Conservation (phyloP, 1,140 invertebrate species). For the Rhagoletis zephyria region DNA sequence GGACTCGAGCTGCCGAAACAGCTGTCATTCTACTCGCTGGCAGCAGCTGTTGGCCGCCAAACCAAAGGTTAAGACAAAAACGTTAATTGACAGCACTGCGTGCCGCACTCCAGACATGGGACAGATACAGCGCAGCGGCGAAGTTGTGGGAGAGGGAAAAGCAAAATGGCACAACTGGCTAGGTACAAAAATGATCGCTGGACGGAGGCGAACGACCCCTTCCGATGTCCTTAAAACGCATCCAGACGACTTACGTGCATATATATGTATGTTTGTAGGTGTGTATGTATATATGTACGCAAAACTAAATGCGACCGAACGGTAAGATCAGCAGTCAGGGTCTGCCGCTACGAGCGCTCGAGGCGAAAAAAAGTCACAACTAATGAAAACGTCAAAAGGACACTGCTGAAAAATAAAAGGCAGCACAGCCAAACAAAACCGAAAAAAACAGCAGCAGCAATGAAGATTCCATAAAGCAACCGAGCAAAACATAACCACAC, state of each 20-base stretch:
- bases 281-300: neutral
- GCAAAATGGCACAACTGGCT: neutral
- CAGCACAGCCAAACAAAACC: neutral
- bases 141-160: constrained; percentile 15
- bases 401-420: neutral
- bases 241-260: no score
- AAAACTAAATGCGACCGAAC: neutral
- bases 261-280: neutral
- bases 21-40: neutral
- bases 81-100: neutral
- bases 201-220: neutral
- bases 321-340: constrained; percentile 23
- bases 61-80: constrained; percentile 31
- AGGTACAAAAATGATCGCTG: neutral
- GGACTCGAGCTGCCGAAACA: neutral
- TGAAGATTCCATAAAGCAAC: neutral
- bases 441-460: neutral
- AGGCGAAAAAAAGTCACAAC: neutral
- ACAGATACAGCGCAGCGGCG: neutral
- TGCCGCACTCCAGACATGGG: neutral
- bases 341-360: neutral
- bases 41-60: constrained; percentile 17
- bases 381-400: constrained; percentile 23
- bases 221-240: neutral
- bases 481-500: neutral